These are phyloP conservation scores for Tiaroga cobitis DNA, from an alignment of 2,797 vertebrate species.

Conservation along the genomic window DNA sequence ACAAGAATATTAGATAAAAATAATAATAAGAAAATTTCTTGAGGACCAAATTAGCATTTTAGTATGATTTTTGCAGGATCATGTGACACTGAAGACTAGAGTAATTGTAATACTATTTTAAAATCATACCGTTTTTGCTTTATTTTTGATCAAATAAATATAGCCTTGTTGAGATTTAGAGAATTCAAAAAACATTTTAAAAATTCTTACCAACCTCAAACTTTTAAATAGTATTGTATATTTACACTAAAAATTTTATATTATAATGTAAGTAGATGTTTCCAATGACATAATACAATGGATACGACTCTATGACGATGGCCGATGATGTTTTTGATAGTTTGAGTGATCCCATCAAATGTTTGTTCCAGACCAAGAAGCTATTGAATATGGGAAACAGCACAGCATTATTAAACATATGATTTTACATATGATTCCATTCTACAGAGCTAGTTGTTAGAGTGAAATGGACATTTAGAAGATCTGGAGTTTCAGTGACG, in stretches of 20 bases:
- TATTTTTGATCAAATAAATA: neutral
- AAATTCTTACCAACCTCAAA: neutral
- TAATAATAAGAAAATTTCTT: neutral
- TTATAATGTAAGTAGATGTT: conserved; percentile 14
- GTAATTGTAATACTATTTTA: neutral
- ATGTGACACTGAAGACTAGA: neutral
- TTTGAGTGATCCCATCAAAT: conserved; percentile 5
- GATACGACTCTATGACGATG: neutral
- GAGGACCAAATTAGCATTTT: neutral
- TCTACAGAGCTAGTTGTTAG: conserved; percentile 37
- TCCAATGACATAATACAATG: conserved; percentile 8
- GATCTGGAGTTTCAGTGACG: conserved; percentile 22
- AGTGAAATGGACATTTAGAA: conserved; percentile 34
- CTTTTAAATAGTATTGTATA: neutral
- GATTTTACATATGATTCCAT: neutral
- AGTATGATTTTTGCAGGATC: neutral
- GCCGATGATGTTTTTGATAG: conserved; percentile 1
- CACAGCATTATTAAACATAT: conserved; percentile 61
- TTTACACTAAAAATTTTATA: neutral
- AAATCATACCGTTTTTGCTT: neutral
- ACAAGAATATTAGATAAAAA: no score
- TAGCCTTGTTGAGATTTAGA: neutral
- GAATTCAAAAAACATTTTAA: neutral
- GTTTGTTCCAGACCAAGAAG: neutral
- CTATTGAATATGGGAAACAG: conserved; percentile 40